Evolutionary conservation across 2,888 invertebrate species (phyloP).

Genomic region (Caradrina clavipalpis): DNA sequence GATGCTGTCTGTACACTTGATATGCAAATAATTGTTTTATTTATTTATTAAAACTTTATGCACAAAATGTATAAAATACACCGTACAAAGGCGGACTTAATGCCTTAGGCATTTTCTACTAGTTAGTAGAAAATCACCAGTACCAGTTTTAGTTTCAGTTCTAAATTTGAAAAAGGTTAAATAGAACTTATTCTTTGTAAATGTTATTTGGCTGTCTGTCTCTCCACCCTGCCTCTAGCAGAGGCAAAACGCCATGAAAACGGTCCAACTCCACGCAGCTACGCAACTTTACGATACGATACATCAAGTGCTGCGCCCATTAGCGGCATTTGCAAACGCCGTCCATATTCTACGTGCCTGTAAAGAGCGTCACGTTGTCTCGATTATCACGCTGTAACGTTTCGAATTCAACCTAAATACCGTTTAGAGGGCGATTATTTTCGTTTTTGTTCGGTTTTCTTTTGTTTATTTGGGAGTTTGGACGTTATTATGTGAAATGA

Average conservation of each 20-base stretch:
- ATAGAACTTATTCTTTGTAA: too few relatives aligned
- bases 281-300: slow-evolving; percentile 49
- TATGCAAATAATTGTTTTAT: too few relatives aligned
- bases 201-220: too few relatives aligned
- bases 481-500: slow-evolving; percentile 1
- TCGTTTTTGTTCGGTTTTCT: slow-evolving; percentile 36
- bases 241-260: background rate
- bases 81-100: too few relatives aligned
- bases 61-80: too few relatives aligned
- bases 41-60: too few relatives aligned
- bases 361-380: slow-evolving; percentile 72
- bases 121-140: too few relatives aligned
- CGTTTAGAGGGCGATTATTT: slow-evolving; percentile 58
- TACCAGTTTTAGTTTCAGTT: too few relatives aligned
- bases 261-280: slow-evolving; percentile 10
- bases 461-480: slow-evolving; percentile 39
- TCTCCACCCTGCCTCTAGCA: too few relatives aligned
- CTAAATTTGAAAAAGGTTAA: too few relatives aligned
- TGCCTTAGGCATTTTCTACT: too few relatives aligned
- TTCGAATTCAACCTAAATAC: slow-evolving; percentile 59
- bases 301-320: slow-evolving; percentile 67
- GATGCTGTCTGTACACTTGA: too few relatives aligned
- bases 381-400: slow-evolving; percentile 73
- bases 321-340: slow-evolving; percentile 71
- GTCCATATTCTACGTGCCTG: slow-evolving; percentile 79